Conservation (phyloP, 2,888 invertebrate genomes). For the Fabriciana adippe region DNA sequence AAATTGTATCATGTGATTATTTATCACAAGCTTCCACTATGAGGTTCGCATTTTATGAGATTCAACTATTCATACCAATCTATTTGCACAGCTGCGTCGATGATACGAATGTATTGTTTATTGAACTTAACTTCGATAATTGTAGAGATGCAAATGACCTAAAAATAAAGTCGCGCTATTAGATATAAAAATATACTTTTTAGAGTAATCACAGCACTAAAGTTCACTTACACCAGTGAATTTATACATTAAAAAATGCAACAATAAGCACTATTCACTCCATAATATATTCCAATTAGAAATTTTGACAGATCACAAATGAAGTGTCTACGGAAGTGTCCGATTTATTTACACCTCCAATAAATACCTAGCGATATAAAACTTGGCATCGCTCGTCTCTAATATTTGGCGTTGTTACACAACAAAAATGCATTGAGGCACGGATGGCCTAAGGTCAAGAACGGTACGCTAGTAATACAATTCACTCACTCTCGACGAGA, state of each 20-base stretch:
- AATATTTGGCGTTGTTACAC: slow-evolving; percentile 78
- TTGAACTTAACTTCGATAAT: slow-evolving; percentile 34
- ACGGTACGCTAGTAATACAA: slow-evolving; percentile 55
- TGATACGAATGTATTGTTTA: slow-evolving; percentile 27
- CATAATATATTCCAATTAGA: slow-evolving; percentile 37
- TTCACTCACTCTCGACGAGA: slow-evolving; percentile 53
- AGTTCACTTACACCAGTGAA: slow-evolving; percentile 16
- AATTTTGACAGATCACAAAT: slow-evolving; percentile 43
- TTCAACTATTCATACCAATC: slow-evolving; percentile 35
- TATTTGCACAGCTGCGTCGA: slow-evolving; percentile 53
- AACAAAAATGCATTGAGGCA: slow-evolving; percentile 63
- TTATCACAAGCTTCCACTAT: slow-evolving; percentile 48
- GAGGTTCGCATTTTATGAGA: slow-evolving; percentile 57
- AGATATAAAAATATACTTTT: slow-evolving; percentile 8
- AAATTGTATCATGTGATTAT: slow-evolving; percentile 55
- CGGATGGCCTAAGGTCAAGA: slow-evolving; percentile 75
- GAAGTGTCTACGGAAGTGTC: slow-evolving; percentile 12
- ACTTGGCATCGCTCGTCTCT: slow-evolving; percentile 68
- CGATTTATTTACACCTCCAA: slow-evolving; percentile 32
- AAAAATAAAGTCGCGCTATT: slow-evolving; percentile 38
- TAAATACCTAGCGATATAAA: slow-evolving; percentile 42
- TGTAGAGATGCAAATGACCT: slow-evolving; percentile 35
- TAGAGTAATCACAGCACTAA: neutral
- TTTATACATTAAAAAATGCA: slow-evolving; percentile 16
- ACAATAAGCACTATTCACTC: slow-evolving; percentile 24